These are phyloP conservation scores for Baccha elongata DNA, from an alignment of 2,888 invertebrate species.

Conservation along the genomic window DNA sequence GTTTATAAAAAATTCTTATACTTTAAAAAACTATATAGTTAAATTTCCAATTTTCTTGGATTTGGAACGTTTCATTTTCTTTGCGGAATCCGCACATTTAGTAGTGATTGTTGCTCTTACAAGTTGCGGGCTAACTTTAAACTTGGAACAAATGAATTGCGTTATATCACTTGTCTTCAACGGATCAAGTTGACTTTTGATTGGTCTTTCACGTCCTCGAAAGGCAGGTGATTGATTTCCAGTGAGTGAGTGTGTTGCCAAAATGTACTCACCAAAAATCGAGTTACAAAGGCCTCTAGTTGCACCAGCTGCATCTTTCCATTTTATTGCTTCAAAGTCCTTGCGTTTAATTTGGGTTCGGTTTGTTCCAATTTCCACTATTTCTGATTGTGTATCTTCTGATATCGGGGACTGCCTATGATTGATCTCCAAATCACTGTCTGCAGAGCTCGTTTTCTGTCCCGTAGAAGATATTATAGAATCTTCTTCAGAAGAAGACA, in stretches of 20 bases:
- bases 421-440: neutral
- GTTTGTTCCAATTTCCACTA: slow-evolving; percentile 77
- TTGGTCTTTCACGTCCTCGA: slow-evolving; percentile 68
- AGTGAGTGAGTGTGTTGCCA: too few relatives aligned
- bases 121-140: neutral
- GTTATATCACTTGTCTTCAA: slow-evolving; percentile 84
- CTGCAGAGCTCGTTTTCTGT: neutral
- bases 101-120: slow-evolving; percentile 85
- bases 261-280: slow-evolving; percentile 83
- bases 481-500: too few relatives aligned
- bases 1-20: too few relatives aligned
- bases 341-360: slow-evolving; percentile 77
- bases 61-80: slow-evolving; percentile 83
- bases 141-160: slow-evolving; percentile 80
- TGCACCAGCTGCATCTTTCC: slow-evolving; percentile 82
- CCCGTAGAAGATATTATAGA: neutral
- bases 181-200: slow-evolving; percentile 82
- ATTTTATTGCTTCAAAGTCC: too few relatives aligned
- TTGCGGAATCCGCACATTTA: slow-evolving; percentile 86
- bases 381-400: neutral
- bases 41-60: too few relatives aligned
- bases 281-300: slow-evolving; percentile 83
- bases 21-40: too few relatives aligned
- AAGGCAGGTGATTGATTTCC: too few relatives aligned
- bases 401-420: neutral